These are phyloP conservation scores for Antitype chi DNA, from an alignment of 2,888 invertebrate genomes.

Conservation along the genomic window DNA sequence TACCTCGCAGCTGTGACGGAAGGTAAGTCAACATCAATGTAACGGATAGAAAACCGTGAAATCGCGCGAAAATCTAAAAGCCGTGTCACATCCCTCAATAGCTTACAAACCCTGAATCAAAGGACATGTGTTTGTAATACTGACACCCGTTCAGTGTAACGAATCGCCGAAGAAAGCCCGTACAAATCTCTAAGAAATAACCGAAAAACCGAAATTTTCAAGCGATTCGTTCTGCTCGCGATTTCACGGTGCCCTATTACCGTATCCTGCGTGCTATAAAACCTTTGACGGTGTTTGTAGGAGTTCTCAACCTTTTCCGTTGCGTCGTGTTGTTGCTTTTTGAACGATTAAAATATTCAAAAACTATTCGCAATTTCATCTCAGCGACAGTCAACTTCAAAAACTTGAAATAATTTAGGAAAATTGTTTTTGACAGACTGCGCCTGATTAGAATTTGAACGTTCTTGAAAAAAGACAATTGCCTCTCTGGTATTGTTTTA, in stretches of 20 bases:
- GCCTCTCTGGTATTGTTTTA: not conserved
- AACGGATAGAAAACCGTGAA: slow-evolving; percentile 87
- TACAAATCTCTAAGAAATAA: slow-evolving; percentile 91
- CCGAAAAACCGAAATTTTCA: slow-evolving; percentile 91
- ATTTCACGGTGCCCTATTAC: slow-evolving; percentile 89
- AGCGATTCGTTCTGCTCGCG: slow-evolving; percentile 88
- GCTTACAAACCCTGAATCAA: slow-evolving; percentile 83
- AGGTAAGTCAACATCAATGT: slow-evolving; percentile 91
- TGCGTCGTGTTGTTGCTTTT: not conserved
- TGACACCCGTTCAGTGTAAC: slow-evolving; percentile 89
- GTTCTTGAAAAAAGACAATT: not conserved
- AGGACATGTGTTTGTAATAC: slow-evolving; percentile 89
- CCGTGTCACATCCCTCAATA: slow-evolving; percentile 84
- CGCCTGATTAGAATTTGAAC: not conserved
- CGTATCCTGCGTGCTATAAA: slow-evolving; percentile 74
- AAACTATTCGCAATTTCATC: not conserved
- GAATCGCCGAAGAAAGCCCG: slow-evolving; percentile 90
- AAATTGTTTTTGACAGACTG: not conserved
- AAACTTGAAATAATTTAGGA: not conserved
- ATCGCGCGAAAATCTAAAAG: slow-evolving; percentile 88
- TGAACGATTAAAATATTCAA: not conserved
- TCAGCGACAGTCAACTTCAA: not conserved
- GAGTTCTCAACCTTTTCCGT: slow-evolving; percentile 54
- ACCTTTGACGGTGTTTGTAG: slow-evolving; percentile 61
- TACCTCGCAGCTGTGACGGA: slow-evolving; percentile 90